phyloP scores from a whole-genome alignment of 2,113 vertebrate genomes.

The Tor tambroides region DNA sequence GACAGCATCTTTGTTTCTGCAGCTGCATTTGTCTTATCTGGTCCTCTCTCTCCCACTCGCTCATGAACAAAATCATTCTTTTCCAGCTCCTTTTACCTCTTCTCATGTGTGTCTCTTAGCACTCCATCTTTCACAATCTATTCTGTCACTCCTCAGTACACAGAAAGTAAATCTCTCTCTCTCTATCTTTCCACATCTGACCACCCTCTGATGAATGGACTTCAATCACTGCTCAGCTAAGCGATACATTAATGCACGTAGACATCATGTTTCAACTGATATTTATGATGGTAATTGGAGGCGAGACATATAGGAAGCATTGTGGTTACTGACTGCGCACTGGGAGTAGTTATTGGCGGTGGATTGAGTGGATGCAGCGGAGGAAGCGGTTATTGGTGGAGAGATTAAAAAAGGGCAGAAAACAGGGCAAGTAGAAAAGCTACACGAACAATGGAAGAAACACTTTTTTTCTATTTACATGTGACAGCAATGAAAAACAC shows the following conservation, averaged over 20 bases:
- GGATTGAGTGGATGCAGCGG: neutral
- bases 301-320: constrained; percentile 47
- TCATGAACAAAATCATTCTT: constrained; percentile 1
- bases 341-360: constrained; percentile 14
- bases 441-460: neutral
- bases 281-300: constrained; percentile 47
- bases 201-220: constrained; percentile 42
- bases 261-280: constrained; percentile 49
- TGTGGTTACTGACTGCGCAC: constrained; percentile 33
- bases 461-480: neutral
- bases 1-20: constrained; percentile 30
- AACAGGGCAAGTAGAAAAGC: constrained; percentile 58
- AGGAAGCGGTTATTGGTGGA: constrained; percentile 49
- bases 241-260: constrained; percentile 48
- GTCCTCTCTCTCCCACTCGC: constrained; percentile 28
- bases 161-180: constrained; percentile 20
- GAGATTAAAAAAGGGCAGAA: constrained; percentile 32
- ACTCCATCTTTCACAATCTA: constrained; percentile 44
- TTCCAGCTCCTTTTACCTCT: constrained; percentile 26
- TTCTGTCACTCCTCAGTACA: constrained; percentile 47
- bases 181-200: constrained; percentile 7
- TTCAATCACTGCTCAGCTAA: constrained; percentile 40
- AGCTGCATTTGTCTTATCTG: constrained; percentile 43
- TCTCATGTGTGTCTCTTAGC: constrained; percentile 29
- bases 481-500: neutral